Percentiles rank a stretch among this genome's conserved stretches.
phyloP scores from a whole-genome alignment of 2,797 vertebrate genomes.

The Tachyglossus aculeatus region DNA sequence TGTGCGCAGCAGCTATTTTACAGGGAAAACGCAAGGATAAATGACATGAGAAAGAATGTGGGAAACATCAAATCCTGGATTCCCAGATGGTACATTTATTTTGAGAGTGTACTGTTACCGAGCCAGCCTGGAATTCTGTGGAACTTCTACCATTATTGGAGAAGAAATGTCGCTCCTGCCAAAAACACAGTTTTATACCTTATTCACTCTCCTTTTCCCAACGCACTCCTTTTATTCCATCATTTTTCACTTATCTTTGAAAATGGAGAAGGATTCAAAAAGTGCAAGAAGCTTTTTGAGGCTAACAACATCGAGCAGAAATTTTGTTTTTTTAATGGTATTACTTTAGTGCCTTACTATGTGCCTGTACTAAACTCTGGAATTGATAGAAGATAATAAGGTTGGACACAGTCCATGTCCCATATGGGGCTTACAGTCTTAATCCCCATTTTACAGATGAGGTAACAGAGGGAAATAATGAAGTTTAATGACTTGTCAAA shows the following conservation, averaged over 20 bases:
- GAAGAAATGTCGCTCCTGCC: slow-evolving; percentile 2
- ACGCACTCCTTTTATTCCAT: slow-evolving; percentile 8
- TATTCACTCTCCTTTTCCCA: slow-evolving; percentile 8
- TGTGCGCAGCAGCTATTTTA: slow-evolving; percentile 26
- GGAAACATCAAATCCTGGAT: slow-evolving; percentile 56
- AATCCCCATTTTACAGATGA: too few species aligned
- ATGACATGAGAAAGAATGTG: slow-evolving; percentile 62
- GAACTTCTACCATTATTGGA: slow-evolving; percentile 52
- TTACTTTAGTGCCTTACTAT: too few species aligned
- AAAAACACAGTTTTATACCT: not conserved
- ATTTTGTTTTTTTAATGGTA: too few species aligned
- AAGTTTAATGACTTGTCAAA: too few species aligned
- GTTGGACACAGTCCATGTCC: too few species aligned
- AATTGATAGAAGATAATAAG: too few species aligned
- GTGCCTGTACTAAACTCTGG: too few species aligned
- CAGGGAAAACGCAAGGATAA: slow-evolving; percentile 39
- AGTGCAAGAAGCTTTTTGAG: too few species aligned
- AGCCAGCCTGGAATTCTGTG: slow-evolving; percentile 59
- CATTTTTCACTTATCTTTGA: slow-evolving; percentile 15
- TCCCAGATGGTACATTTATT: slow-evolving; percentile 69
- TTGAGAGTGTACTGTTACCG: slow-evolving; percentile 51
- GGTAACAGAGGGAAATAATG: too few species aligned
- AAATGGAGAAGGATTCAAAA: too few species aligned
- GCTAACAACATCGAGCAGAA: too few species aligned
- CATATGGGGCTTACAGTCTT: too few species aligned